These are phyloP conservation scores for Girardinichthys multiradiatus DNA, from an alignment of 2,113 vertebrate genomes.

Conservation along the genomic window DNA sequence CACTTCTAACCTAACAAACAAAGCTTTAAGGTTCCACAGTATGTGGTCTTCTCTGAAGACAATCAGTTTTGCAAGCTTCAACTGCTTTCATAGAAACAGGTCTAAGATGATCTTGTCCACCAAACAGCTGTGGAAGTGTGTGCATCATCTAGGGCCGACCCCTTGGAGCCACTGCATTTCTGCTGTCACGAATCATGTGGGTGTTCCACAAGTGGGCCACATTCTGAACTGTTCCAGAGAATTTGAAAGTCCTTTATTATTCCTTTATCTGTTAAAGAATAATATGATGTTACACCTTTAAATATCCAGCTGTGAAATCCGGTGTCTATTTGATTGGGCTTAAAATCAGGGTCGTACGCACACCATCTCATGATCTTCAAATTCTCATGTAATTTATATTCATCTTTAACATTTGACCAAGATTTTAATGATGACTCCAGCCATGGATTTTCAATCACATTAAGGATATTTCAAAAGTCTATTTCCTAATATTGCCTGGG, in stretches of 20 bases:
- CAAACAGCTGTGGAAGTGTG: too few species aligned
- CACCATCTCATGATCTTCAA: neutral
- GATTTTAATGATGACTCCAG: neutral
- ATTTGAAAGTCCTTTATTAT: neutral
- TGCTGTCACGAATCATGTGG: too few species aligned
- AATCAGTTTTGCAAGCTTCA: too few species aligned
- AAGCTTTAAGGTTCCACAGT: too few species aligned
- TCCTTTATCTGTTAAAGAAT: neutral
- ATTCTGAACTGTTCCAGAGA: neutral
- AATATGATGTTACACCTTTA: neutral
- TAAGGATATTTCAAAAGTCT: neutral
- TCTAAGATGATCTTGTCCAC: too few species aligned
- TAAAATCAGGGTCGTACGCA: neutral
- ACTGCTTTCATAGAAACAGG: too few species aligned
- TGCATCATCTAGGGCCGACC: too few species aligned
- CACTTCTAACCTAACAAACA: too few species aligned
- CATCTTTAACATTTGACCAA: neutral
- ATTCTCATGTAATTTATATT: neutral
- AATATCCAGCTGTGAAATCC: neutral
- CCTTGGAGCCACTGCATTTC: too few species aligned
- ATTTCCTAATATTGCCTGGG: too few species aligned
- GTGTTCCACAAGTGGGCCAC: too few species aligned
- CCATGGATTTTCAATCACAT: neutral
- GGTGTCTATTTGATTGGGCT: neutral
- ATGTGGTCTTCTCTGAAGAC: too few species aligned